Percentiles rank a stretch among this genome's conserved stretches.
phyloP scores from a whole-genome alignment of 2,797 vertebrate species.

The Pitangus sulphuratus region DNA sequence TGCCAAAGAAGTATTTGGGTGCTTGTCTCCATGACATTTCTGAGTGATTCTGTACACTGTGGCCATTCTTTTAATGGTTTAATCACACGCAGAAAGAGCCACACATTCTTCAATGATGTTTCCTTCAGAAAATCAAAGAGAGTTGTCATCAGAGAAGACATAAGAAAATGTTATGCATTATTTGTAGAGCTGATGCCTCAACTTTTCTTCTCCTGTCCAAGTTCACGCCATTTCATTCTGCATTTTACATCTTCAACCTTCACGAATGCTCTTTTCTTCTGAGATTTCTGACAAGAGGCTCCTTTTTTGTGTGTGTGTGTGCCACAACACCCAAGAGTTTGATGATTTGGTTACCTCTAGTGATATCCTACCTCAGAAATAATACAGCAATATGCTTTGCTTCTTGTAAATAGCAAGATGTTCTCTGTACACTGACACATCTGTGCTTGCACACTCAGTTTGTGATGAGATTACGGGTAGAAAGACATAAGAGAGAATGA shows the following conservation, averaged over 20 bases:
- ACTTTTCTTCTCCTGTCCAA: not conserved
- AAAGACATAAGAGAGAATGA: not conserved
- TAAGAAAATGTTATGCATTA: not conserved
- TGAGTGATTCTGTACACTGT: not conserved
- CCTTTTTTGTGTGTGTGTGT: not conserved
- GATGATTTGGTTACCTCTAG: not conserved
- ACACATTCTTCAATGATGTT: slow-evolving; percentile 12
- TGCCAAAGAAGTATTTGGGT: slow-evolving; percentile 60
- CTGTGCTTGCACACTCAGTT: fast-evolving
- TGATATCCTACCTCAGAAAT: not conserved
- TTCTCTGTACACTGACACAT: not conserved
- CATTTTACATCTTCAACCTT: not conserved
- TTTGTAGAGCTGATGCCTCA: not conserved
- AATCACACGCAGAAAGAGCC: slow-evolving; percentile 4
- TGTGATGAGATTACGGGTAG: not conserved
- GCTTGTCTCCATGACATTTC: slow-evolving; percentile 43
- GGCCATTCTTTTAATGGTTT: slow-evolving; percentile 44
- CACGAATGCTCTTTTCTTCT: not conserved
- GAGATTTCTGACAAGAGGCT: not conserved
- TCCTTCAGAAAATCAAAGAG: slow-evolving; percentile 53
- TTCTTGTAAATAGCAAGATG: not conserved
- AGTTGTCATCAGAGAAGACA: not conserved
- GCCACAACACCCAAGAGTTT: not conserved
- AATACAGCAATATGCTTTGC: not conserved
- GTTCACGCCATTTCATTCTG: not conserved